Evolutionary conservation across 53 echinoderm and acorn worm genomes (phyloP).

Genomic region (Hippasteria phrygiana): DNA sequence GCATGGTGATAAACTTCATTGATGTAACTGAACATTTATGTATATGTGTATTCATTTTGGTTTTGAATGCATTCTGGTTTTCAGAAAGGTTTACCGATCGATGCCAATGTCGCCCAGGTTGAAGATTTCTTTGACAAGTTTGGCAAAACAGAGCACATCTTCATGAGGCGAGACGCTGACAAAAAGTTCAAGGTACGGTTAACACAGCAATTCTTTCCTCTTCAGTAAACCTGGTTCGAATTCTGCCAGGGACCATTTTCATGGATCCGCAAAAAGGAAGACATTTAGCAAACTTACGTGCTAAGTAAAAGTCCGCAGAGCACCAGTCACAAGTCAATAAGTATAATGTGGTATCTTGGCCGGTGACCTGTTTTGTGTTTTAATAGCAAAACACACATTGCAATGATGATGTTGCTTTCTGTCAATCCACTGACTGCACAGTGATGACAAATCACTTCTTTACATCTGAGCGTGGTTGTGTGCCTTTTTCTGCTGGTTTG

Average conservation of each 20-base stretch:
- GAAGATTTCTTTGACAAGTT: constrained; percentile 86
- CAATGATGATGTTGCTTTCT: constrained; percentile 60
- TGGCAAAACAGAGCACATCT: constrained; percentile 81
- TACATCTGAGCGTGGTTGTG: constrained; percentile 50
- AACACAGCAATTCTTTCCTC: not conserved
- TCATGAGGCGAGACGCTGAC: constrained; percentile 80
- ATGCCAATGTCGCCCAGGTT: constrained; percentile 71
- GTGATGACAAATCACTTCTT: constrained; percentile 40
- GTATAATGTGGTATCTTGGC: too few species aligned
- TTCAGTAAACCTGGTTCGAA: not conserved
- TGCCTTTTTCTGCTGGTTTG: not conserved
- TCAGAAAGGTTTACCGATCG: constrained; percentile 96
- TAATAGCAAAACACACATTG: not conserved
- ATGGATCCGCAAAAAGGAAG: too few species aligned
- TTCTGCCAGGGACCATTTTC: too few species aligned
- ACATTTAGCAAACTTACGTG: too few species aligned
- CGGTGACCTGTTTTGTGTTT: too few species aligned
- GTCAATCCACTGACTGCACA: constrained; percentile 69
- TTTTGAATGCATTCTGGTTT: not conserved
- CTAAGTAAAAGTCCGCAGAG: too few species aligned
- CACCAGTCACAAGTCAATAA: too few species aligned
- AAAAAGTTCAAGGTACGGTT: constrained; percentile 89
- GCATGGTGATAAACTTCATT: too few species aligned
- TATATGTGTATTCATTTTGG: not conserved
- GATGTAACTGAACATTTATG: not conserved